A percentile compares a stretch with the other conserved stretches of the same genome.
phyloP scores from a whole-genome alignment of 2,888 invertebrate genomes.

The Deilephila elpenor region DNA sequence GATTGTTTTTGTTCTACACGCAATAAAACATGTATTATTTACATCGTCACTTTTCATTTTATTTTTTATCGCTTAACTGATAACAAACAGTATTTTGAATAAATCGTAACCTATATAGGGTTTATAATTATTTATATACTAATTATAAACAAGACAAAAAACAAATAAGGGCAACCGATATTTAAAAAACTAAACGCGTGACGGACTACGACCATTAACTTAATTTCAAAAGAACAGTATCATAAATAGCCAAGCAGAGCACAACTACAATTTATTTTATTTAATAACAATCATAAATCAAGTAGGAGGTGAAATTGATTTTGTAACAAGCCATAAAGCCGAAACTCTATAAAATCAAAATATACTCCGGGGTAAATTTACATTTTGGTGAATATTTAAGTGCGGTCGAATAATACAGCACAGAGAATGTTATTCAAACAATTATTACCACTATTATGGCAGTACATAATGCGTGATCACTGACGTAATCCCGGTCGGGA shows the following conservation, averaged over 20 bases:
- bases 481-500: constrained; percentile 29
- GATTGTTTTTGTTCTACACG: no score
- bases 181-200: no score
- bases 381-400: constrained; percentile 53
- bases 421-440: constrained; percentile 43
- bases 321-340: constrained; percentile 52
- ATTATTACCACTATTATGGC: constrained; percentile 38
- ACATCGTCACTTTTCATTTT: no score
- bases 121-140: no score
- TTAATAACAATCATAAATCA: constrained; percentile 35
- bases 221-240: not conserved
- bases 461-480: constrained; percentile 29
- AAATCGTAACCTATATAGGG: no score
- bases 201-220: not conserved
- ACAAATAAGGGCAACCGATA: no score
- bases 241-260: constrained; percentile 6
- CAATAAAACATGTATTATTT: no score
- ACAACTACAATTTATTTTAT: constrained; percentile 15
- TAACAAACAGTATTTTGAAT: no score
- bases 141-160: no score
- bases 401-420: constrained; percentile 37
- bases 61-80: no score
- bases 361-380: constrained; percentile 50
- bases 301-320: constrained; percentile 47
- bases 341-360: constrained; percentile 51